Base-by-base conservation (phyloP, 2,113 vertebrate genomes). In the Elephas maximus region DNA sequence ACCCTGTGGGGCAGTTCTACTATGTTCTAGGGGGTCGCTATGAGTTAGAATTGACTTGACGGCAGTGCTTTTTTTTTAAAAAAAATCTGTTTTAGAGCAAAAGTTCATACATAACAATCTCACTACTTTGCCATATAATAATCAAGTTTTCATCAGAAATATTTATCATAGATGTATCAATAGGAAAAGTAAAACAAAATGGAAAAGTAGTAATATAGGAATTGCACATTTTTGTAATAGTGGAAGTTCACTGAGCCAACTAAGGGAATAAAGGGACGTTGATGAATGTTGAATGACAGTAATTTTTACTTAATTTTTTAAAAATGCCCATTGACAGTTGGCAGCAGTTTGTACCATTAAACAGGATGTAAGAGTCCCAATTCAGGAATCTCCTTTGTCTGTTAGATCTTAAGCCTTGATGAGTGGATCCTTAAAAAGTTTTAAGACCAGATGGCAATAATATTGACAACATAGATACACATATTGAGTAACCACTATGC, bases 241-340 rank as follows among this genome's bases (percentile, higher is more conserved):
- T 62, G 3, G 33, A 94, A 86, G 20, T 91, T 82, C 74, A 51
- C 7, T 51, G 62, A 51, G 21, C 71, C 21, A 71, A 37, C 3
- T 82, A 92, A 77, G 51, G 26, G 1, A 78, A 84, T 62, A 77
- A 88, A 85, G 23, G 10, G 51, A 57, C 3, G 53, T 73, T 28
- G 1, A 81, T 94, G 11, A 74, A 91, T 74, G 30, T 85, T 87
- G n/a, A 94, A 79, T 45, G 21, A 73, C 90, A 92, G 18, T 67
- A 69, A 74, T 76, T 91, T 89, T 91, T 95, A 73, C n/a, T 15
- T 76, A 63, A 63, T 48, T 77, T 21, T 71, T 79, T 21, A 77
- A 37, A 81, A 67, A 87, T 33, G 45, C 0, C 15, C 53, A 60
- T 37, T 91, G 51, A 82, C 26, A 86, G 6, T 20, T 63, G 21